A percentile compares a stretch with the other conserved stretches of the same genome.
Conservation (phyloP, 2,888 invertebrate species). For the Trachelus stipa region DNA sequence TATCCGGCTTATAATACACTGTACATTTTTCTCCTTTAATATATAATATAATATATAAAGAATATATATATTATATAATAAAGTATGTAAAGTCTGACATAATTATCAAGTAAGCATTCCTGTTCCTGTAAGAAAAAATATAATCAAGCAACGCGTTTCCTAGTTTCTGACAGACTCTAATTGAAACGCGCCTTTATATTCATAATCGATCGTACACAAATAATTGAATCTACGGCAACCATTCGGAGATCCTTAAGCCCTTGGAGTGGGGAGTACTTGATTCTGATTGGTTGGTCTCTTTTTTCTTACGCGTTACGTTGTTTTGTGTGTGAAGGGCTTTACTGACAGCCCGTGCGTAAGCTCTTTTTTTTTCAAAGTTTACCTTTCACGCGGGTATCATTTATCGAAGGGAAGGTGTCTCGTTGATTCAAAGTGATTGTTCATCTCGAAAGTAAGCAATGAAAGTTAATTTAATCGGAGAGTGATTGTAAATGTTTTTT, state of each 20-base stretch:
- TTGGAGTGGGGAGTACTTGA: no score
- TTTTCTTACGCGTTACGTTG: no score
- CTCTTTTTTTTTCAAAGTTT: not conserved
- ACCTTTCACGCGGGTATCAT: not conserved
- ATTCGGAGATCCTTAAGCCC: not conserved
- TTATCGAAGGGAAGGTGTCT: not conserved
- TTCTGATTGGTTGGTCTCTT: no score
- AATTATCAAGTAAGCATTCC: not conserved
- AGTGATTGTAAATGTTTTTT: not conserved
- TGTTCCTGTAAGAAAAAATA: not conserved
- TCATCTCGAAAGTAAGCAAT: not conserved
- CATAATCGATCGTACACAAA: not conserved
- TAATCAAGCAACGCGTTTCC: not conserved
- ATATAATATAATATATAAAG: no score
- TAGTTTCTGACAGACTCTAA: not conserved
- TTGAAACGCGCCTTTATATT: not conserved
- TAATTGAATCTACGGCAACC: not conserved
- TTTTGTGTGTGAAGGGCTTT: no score
- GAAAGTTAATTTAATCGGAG: not conserved
- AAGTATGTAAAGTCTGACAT: not conserved
- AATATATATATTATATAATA: no score
- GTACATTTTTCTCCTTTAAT: not conserved
- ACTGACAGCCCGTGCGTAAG: no score
- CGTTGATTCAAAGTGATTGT: not conserved
- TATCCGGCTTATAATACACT: not conserved